Base-by-base conservation (phyloP, 2,113 vertebrate genomes). In the Cochlearius cochlearius region DNA sequence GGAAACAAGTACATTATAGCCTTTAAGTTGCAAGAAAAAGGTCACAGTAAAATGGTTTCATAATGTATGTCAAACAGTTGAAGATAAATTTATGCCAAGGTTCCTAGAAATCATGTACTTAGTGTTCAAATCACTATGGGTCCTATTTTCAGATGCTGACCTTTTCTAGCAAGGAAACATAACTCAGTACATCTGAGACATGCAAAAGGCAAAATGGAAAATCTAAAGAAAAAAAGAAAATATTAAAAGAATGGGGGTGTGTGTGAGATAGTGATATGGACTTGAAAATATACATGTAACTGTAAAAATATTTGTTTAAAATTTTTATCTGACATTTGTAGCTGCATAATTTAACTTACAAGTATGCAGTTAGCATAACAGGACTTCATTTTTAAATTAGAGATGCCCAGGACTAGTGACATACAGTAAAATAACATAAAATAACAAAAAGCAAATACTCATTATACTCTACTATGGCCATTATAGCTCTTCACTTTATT, bases 1-100 rank as follows among this genome's bases (percentile, higher is more conserved):
- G 53, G 43, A 83, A 92, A 83, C 58, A 83, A 77, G 59, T 43
- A 63, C 20, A 60, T 63, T 95, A 91, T 69, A 88, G 43, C 55
- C 50, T 93, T 91, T 86, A 93, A 94, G 64, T 90, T 95, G 91
- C 56, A 83, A 5, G 6, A 56, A 87, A 95, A 97, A 88, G n/a
- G 41, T 96, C 76, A 80, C n/a, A 84, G 62, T 36, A 49, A 83
- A 90, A 56, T 75, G 14, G 27, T 83, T 96, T 88, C 72, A 53
- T 81, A 81, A 62, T 68, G 49, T 64, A 36, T 97, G 83, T 71
- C 88, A 94, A 93, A 76, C 4, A 60, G 34, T 11, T 62, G 49
- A 91, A 90, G 68, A 86, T 76, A 94, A 96, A 90, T 16, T 3
- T 71, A 79, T 89, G 84, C n/a, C 78, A 81, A 26, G 38, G 36